phyloP scores from a whole-genome alignment of 2,797 vertebrate genomes.

The Coendou prehensilis region DNA sequence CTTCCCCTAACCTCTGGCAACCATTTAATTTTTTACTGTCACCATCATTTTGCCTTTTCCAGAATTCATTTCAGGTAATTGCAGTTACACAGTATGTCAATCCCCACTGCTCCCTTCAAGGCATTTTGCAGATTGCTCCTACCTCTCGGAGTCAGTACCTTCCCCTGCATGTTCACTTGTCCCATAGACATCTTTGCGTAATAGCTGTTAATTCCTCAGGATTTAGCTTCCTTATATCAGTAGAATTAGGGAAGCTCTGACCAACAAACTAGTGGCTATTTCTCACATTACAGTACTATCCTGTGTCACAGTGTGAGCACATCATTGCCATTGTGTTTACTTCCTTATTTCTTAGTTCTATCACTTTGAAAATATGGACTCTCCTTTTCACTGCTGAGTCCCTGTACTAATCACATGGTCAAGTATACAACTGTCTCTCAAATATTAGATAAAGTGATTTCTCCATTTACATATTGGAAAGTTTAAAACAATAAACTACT shows the following conservation, averaged over 20 bases:
- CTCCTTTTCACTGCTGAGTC: neutral
- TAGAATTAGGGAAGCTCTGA: neutral
- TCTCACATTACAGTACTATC: too few relatives aligned
- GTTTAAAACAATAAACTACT: neutral
- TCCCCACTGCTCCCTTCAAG: neutral
- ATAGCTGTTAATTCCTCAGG: neutral
- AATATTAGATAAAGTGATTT: neutral
- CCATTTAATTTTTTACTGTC: neutral
- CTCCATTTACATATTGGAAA: neutral
- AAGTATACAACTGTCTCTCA: neutral
- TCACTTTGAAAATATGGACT: neutral
- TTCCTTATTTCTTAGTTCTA: neutral
- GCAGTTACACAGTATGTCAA: neutral
- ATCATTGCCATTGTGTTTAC: neutral
- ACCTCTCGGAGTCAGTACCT: neutral
- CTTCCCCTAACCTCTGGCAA: neutral
- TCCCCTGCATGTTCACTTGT: neutral
- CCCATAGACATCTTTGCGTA: neutral
- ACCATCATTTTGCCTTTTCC: neutral
- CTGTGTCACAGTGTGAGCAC: fast-evolving
- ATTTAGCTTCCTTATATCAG: neutral
- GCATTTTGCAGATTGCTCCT: neutral
- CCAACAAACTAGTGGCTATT: neutral
- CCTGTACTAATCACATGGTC: too few relatives aligned
- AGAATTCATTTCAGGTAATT: neutral